Base-by-base conservation (phyloP, 2,113 vertebrate genomes). In the Bos indicus region DNA sequence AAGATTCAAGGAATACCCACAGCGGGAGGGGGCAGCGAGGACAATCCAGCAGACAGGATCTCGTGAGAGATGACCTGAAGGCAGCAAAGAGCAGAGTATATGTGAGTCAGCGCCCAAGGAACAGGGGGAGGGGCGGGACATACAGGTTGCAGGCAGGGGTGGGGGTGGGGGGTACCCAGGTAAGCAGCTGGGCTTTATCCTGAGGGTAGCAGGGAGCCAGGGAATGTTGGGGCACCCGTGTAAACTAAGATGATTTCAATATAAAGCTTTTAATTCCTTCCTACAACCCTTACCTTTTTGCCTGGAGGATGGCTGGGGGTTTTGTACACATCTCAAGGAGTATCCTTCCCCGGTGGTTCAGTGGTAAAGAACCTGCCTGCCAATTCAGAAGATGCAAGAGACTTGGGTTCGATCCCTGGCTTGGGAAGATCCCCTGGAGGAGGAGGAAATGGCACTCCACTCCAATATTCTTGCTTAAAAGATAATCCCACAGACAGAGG, bases 141-240 rank as follows among this genome's bases (percentile, higher is more conserved):
- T 36, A 56, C 4, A 57, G 43, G 19, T 21, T 11, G 28, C 7
- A 19, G 33, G 33, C 14, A 0, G 14, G 1, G 28, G 3, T 26
- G 5, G 25, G 4, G 4, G 51, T 6, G 10, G 4, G 11, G 10
- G 26, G 64, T 89, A 54, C 25, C 36, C 52, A 14, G 26, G 26
- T 33, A 56, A 48, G 64, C 26, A 48, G 9, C 25, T 7, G 15
- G 23, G 11, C 64, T 94, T 59, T 52, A 46, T 59, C 46, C 43
- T 21, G 0, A 2, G 26, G 21, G 21, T 33, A n/a, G 17, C 23
- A 6, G 46, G 67, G 82, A 94, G 14, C 77, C 64, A 93, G 46
- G n/a, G 60, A 16, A 33, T 19, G 2, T 74, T 54, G 28, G 4
- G 14, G 64, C n/a, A 46, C 43, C 88, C 52, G 5, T 62, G 1